These are phyloP conservation scores for Cyphomyrmex costatus DNA, from an alignment of 1,140 invertebrate genomes.

Conservation along the genomic window DNA sequence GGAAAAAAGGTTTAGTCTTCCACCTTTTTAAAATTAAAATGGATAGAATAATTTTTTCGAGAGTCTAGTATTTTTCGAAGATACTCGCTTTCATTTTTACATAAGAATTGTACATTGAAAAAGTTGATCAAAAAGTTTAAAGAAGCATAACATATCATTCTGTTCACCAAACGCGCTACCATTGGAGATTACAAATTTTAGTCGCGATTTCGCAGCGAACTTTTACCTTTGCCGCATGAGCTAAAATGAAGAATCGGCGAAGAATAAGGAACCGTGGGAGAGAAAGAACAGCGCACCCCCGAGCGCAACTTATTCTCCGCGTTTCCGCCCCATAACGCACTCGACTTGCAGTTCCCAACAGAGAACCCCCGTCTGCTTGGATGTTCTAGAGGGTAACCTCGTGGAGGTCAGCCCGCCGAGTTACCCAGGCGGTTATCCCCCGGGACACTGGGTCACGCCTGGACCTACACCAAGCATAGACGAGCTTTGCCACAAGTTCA, in stretches of 20 bases:
- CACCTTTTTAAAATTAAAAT: slow-evolving; percentile 11
- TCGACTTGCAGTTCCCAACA: slow-evolving; percentile 24
- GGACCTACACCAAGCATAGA: slow-evolving; percentile 86
- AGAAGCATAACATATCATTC: background rate
- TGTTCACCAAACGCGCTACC: background rate
- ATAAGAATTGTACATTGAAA: background rate
- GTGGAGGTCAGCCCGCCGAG: slow-evolving; percentile 85
- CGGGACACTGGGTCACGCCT: slow-evolving; percentile 84
- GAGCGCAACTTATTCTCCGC: slow-evolving; percentile 40
- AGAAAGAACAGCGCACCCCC: background rate
- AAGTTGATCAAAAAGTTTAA: slow-evolving; percentile 13
- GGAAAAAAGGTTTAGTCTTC: background rate
- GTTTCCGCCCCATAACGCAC: slow-evolving; percentile 41
- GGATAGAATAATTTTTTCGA: background rate
- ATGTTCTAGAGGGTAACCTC: slow-evolving; percentile 82
- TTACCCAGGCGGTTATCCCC: slow-evolving; percentile 83
- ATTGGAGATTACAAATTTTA: slow-evolving; percentile 8
- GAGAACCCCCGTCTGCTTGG: slow-evolving; percentile 51
- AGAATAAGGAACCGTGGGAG: background rate
- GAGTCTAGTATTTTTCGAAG: background rate
- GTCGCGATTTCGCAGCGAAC: background rate
- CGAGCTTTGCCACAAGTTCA: slow-evolving; percentile 85
- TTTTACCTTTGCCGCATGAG: background rate
- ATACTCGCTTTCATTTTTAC: background rate
- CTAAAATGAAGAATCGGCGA: slow-evolving; percentile 22